Base-by-base conservation (phyloP, 2,797 vertebrate species). In the Xyrichtys novacula region DNA sequence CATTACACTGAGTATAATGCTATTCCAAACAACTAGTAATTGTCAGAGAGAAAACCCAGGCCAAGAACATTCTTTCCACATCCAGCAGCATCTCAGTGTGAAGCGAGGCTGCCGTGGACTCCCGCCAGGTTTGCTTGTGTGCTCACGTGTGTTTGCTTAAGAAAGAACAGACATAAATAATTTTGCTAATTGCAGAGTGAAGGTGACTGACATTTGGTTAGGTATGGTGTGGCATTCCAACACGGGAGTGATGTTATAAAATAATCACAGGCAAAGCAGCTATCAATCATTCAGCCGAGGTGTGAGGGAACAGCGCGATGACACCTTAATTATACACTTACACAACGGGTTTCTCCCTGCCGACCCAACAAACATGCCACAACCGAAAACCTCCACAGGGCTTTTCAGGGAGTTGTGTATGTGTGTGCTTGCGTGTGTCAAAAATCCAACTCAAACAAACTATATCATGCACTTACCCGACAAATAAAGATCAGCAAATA, bases 181-280 rank as follows among this genome's bases (percentile, higher is more conserved):
- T 88, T 83, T 77, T 56, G 15, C 81, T 89, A 91, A 93, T 92
- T 91, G 90, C 67, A 93, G 84, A 91, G 88, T 84, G 69, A 85
- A 81, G 84, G 63, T 91, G 90, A 92, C 87, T 91, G 92, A 91
- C 90, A 48, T 63, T 85, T 65, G 74, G 80, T 87, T 66, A 44
- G 84, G 90, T 82, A 81, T 46, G 71, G 73, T 58, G 60, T 57
- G 63, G 81, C 86, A 91, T 93, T 92, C 90, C 90, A 85, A 25
- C 74, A 71, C 62, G 8, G 62, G 74, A 86, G 85, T 90, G 85
- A 86, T 86, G 88, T 84, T 89, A 89, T 90, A 91, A 90, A 91
- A 91, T 92, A 93, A 93, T 93, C 91, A 92, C 86, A 92, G 92
- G 87, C 84, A 82, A 58, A 84, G 89, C 65, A 74, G 65, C 85